Evolutionary conservation across 2,797 vertebrate genomes (phyloP).

Genomic region (Fringilla coelebs): DNA sequence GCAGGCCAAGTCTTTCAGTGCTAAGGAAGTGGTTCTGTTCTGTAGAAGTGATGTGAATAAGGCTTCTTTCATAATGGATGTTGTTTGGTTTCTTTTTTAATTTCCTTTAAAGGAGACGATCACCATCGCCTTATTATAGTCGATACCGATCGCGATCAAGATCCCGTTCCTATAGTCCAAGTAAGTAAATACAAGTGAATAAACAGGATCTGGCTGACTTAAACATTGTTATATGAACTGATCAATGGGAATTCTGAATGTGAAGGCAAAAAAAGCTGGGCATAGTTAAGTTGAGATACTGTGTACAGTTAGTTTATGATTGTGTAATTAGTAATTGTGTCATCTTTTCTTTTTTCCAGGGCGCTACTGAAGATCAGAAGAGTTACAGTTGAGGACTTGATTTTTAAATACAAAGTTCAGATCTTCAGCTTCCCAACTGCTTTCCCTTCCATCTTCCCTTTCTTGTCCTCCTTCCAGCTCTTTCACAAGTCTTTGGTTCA

Average conservation of each 20-base stretch:
- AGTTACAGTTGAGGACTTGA: constrained; percentile 41
- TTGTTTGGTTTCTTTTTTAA: constrained; percentile 26
- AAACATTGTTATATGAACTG: not conserved
- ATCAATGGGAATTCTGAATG: not conserved
- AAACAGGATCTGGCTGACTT: not conserved
- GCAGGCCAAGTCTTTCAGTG: constrained; percentile 14
- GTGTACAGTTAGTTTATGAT: not conserved
- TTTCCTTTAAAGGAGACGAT: constrained; percentile 79
- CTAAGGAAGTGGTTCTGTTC: constrained; percentile 31
- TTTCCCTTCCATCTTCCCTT: not conserved
- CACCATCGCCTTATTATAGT: constrained; percentile 92
- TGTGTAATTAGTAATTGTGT: not conserved
- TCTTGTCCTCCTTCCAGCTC: constrained; percentile 6
- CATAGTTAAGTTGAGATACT: not conserved
- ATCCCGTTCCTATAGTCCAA: constrained; percentile 92
- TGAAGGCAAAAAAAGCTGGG: not conserved
- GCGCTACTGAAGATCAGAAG: constrained; percentile 71
- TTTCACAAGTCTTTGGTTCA: constrained; percentile 44
- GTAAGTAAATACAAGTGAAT: constrained; percentile 75
- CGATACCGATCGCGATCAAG: constrained; percentile 89
- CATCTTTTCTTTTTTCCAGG: constrained; percentile 45
- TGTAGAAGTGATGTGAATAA: constrained; percentile 29
- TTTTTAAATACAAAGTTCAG: constrained; percentile 54
- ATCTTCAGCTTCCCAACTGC: constrained; percentile 27
- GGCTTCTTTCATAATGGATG: constrained; percentile 18